Evolutionary conservation across 2,888 invertebrate species (phyloP), one percentile per base, ranked within the genome.

Genomic region (Andrena flavipes): DNA sequence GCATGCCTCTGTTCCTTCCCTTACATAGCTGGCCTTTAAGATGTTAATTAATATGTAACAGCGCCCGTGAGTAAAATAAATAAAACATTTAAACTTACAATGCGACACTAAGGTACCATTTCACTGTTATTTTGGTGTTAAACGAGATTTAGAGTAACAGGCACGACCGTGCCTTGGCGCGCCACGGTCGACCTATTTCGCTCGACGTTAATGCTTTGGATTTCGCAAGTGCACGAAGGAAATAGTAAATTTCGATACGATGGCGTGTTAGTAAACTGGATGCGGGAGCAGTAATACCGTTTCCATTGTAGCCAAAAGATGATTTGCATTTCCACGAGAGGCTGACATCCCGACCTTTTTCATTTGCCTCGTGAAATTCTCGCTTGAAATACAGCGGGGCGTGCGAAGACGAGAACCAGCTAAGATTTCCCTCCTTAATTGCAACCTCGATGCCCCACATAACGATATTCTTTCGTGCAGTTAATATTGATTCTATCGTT

Each of bases 391-490:
- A 30, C 23, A 49, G 59, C 59, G 64, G 48, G 56, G 49, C 56
- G 49, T 51, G 23, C 20, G 35, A 74, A 59, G 49, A 72, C 59
- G 35, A 83, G 65, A 87, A 86, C 86, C 74, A 65, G 87, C 81
- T 74, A 70, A 85, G 83, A 88, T 92, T 90, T 91, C 91, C 88
- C 92, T 90, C 90, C 88, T 85, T 91, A 88, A 82, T 72, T 68
- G 75, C 54, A 72, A 60, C 42, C 76, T 77, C 26, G 71, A 78
- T 70, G 84, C 49, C 83, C 84, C 75, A 84, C 29, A 83, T 85
- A 67, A 56, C 16, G 30, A 67, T 77, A 65, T 35, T 33, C 67
- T 30, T 79, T 70, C 54, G 71, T 70, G 69, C 80, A n/a, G 67
- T 35, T 62, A 63, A 56, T 65, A 76, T 56, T 20, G 48, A 59